Evolutionary conservation across 2,113 vertebrate genomes (phyloP).

Genomic region (Falco punctatus): DNA sequence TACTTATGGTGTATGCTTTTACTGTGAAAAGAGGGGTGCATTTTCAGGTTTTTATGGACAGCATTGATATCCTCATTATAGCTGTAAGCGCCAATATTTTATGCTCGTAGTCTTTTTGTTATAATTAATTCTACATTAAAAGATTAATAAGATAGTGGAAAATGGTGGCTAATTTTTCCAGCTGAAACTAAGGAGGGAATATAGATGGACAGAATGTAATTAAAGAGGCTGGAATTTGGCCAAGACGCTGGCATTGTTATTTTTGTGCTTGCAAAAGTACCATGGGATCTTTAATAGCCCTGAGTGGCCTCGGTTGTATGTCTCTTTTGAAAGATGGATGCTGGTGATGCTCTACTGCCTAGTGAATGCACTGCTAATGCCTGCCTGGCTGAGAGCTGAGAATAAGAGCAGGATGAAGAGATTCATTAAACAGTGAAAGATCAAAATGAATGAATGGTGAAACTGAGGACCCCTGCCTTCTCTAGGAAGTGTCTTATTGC

Average conservation of each 20-base stretch:
- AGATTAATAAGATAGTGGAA: conserved; percentile 52
- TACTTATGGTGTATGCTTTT: not conserved
- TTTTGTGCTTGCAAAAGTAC: conserved; percentile 54
- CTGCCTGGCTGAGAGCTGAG: conserved; percentile 28
- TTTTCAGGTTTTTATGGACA: not conserved
- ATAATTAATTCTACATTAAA: conserved; percentile 46
- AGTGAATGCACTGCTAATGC: conserved; percentile 30
- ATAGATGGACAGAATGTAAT: conserved; percentile 45
- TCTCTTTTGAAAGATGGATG: conserved; percentile 55
- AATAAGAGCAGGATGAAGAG: conserved; percentile 47
- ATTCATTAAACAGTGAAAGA: conserved; percentile 46
- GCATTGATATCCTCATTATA: not conserved
- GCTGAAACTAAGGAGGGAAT: conserved; percentile 29
- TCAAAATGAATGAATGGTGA: conserved; percentile 36
- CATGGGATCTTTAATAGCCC: conserved; percentile 38
- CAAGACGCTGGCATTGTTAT: conserved; percentile 35
- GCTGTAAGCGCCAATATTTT: conserved; percentile 9
- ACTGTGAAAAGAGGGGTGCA: not conserved
- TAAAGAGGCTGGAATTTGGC: conserved; percentile 44
- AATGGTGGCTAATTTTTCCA: conserved; percentile 26
- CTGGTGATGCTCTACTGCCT: conserved; percentile 34
- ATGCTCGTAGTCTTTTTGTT: not conserved
- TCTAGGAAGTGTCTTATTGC: conserved; percentile 50
- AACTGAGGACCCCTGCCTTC: conserved; percentile 39
- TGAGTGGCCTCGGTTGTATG: not conserved